Evolutionary conservation across 2,113 vertebrate species (phyloP).

Genomic region (Platichthys flesus): DNA sequence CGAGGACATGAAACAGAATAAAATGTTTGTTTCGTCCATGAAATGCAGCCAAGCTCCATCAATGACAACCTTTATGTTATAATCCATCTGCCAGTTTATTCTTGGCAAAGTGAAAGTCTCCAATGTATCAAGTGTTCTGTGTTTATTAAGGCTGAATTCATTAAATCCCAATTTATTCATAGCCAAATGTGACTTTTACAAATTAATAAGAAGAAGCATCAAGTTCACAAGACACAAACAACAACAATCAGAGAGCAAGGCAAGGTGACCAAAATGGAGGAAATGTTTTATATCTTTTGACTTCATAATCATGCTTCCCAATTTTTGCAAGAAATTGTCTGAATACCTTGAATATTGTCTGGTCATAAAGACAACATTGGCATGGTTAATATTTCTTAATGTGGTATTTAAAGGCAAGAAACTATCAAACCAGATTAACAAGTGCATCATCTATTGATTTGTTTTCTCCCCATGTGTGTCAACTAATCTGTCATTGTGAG

Average conservation of each 20-base stretch:
- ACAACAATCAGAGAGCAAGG: background rate
- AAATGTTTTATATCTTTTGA: too few species aligned
- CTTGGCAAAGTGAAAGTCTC: constrained; percentile 12
- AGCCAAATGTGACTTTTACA: background rate
- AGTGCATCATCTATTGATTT: too few species aligned
- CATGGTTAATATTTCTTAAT: too few species aligned
- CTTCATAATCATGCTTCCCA: too few species aligned
- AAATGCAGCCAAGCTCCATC: constrained; percentile 33
- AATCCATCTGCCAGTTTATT: constrained; percentile 34
- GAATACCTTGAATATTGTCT: too few species aligned
- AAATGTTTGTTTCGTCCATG: constrained; percentile 32
- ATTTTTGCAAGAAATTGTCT: too few species aligned
- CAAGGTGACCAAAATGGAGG: background rate
- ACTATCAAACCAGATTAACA: too few species aligned
- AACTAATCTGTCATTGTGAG: too few species aligned
- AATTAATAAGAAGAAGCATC: background rate
- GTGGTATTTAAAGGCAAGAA: too few species aligned
- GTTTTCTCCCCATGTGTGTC: too few species aligned
- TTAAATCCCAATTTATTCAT: constrained; percentile 24
- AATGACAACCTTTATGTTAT: constrained; percentile 39
- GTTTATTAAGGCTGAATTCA: constrained; percentile 32
- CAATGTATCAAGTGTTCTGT: background rate
- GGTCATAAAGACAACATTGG: too few species aligned
- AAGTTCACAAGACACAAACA: background rate
- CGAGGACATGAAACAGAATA: constrained; percentile 28